Evolutionary conservation across 2,113 vertebrate genomes (phyloP), one percentile per base, ranked within the genome.

Genomic region (Gadus chalcogrammus): DNA sequence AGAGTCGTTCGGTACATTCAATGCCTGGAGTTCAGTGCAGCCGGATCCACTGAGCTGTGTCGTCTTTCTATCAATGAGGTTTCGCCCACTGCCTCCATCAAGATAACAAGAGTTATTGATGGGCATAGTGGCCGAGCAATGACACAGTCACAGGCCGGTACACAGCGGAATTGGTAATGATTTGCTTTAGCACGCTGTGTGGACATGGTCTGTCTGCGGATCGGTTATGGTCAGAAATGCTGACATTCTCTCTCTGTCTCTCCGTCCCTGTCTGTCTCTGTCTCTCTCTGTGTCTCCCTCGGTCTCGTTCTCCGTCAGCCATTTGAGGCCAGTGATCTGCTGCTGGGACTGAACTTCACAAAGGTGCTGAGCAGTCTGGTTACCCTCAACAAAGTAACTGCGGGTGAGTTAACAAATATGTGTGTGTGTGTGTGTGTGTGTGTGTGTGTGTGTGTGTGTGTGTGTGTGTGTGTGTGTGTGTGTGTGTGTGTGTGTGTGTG

Each of bases 291-390:
- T 17, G 12, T 61, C 2, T 74, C 35, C 18, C 13, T 65, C 2
- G 61, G 2, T 66, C 27, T 74, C 53, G 71, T 68, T 85, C 75
- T 72, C 78, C n/a, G 20, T 16, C 84, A 99, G 97, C 95, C 95
- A 0, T 99, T 99, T 81, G 97, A 99, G 81, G 94, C 96, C 90
- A 95, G 94, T 92, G 97, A 99, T 88, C 93, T 99, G 81, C 94
- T 97, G 84, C 94, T 98, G 88, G 96, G 96, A 75, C 94, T 96
- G 84, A 97, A 99, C 89, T 97, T 99, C 90, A 94, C 87, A 80
- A 97, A 95, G 92, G 95, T 99, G 89, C 93, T 99, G 79, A 96
- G 91, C 84, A 95, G 95, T 77, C 92, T 99, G 28, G 96, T 99
- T 74, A 90, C 95, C 65, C 92, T 99, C 82, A 99, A 98, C 90